Conservation (phyloP, 2,888 invertebrate genomes). For the Pandemis heparana region DNA sequence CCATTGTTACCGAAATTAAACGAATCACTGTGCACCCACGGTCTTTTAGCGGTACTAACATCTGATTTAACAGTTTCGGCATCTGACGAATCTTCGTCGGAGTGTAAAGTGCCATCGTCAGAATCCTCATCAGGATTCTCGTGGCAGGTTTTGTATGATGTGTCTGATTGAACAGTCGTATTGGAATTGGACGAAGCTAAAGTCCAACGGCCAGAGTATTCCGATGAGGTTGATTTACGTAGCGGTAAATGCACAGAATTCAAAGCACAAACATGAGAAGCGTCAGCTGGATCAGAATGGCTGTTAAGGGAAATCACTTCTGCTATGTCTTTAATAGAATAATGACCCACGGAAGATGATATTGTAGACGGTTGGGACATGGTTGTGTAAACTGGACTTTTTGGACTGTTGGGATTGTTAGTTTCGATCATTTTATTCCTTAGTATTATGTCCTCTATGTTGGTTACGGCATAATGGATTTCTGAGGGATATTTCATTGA, state of each 20-base stretch:
- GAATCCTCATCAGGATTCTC: slow-evolving; percentile 77
- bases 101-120: slow-evolving; percentile 71
- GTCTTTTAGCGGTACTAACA: slow-evolving; percentile 71
- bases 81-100: slow-evolving; percentile 76
- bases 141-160: slow-evolving; percentile 74
- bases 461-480: slow-evolving; percentile 73
- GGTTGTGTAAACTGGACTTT: slow-evolving; percentile 60
- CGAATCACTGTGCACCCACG: slow-evolving; percentile 80
- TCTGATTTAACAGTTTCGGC: slow-evolving; percentile 78
- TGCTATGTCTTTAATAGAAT: slow-evolving; percentile 77
- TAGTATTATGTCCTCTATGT: slow-evolving; percentile 64
- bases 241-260: slow-evolving; percentile 68
- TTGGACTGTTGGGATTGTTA: slow-evolving; percentile 50
- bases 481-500: slow-evolving; percentile 74
- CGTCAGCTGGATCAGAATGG: slow-evolving; percentile 68
- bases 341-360: slow-evolving; percentile 69
- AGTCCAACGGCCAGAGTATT: slow-evolving; percentile 80
- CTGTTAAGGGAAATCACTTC: slow-evolving; percentile 74
- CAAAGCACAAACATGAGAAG: slow-evolving; percentile 71
- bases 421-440: slow-evolving; percentile 56
- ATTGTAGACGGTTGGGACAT: slow-evolving; percentile 71
- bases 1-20: slow-evolving; percentile 70
- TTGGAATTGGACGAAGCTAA: slow-evolving; percentile 78
- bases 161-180: slow-evolving; percentile 73
- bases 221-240: slow-evolving; percentile 77